Conservation (phyloP, 2,888 invertebrate species). For the Ametastegia equiseti region DNA sequence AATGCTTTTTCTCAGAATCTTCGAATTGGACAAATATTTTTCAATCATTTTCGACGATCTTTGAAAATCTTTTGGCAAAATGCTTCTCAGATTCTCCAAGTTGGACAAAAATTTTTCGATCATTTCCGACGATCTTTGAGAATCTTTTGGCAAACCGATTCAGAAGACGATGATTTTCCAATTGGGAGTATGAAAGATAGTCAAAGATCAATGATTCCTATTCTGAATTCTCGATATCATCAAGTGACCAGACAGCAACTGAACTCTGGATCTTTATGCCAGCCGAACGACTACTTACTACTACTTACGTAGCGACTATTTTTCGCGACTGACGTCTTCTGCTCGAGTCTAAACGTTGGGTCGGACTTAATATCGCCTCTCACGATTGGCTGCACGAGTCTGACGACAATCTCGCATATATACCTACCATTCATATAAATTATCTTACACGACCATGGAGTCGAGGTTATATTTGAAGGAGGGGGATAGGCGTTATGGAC, state of each 20-base stretch:
- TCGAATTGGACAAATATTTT: too few relatives aligned
- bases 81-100: too few relatives aligned
- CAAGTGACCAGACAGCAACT: background rate
- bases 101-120: too few relatives aligned
- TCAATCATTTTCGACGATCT: too few relatives aligned
- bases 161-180: too few relatives aligned
- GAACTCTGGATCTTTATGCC: background rate
- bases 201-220: background rate
- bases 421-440: conserved; percentile 58
- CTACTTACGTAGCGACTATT: background rate
- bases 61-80: too few relatives aligned
- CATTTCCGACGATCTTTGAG: too few relatives aligned
- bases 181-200: too few relatives aligned
- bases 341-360: background rate
- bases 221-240: background rate
- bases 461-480: conserved; percentile 38
- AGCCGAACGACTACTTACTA: background rate
- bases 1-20: too few relatives aligned
- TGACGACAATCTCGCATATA: conserved; percentile 53
- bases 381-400: conserved; percentile 29
- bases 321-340: too few relatives aligned
- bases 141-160: too few relatives aligned
- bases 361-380: conserved; percentile 1
- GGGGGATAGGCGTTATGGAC: background rate
- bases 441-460: conserved; percentile 52